Evolutionary conservation across 2,888 invertebrate genomes (phyloP).

Genomic region (Amorpha juglandis): DNA sequence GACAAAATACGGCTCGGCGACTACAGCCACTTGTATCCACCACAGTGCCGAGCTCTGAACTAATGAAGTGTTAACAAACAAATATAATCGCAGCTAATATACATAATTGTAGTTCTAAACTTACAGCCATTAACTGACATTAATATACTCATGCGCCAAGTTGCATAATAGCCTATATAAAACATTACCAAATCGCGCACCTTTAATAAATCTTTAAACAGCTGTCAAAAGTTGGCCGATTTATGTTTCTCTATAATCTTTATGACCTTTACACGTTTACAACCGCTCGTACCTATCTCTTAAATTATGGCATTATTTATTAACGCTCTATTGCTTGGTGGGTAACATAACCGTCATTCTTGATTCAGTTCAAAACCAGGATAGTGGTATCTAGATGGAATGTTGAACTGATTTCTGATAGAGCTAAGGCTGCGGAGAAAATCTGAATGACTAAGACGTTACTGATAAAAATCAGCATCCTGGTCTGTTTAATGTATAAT

Average conservation of each 20-base stretch:
- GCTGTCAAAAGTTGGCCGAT: slow-evolving; percentile 20
- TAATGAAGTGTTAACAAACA: neutral
- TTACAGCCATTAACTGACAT: neutral
- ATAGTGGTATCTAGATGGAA: neutral
- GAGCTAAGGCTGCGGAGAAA: too few relatives aligned
- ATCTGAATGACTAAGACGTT: too few relatives aligned
- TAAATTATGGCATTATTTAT: neutral
- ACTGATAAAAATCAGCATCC: too few relatives aligned
- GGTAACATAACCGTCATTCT: neutral
- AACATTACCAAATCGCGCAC: slow-evolving; percentile 13
- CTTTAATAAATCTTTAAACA: slow-evolving; percentile 11
- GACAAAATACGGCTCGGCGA: too few relatives aligned
- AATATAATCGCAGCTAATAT: too few relatives aligned
- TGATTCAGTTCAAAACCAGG: neutral
- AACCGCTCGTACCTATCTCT: neutral
- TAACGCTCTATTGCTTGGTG: neutral
- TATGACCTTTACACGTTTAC: slow-evolving; percentile 11
- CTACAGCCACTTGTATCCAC: too few relatives aligned
- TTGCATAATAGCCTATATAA: slow-evolving; percentile 14
- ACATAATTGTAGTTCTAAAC: neutral
- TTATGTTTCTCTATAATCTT: slow-evolving; percentile 23
- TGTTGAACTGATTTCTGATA: too few relatives aligned
- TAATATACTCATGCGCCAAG: slow-evolving; percentile 3
- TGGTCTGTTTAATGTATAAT: too few relatives aligned
- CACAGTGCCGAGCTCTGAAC: too few relatives aligned